Percentiles rank a stretch among this genome's conserved stretches.
Conservation (phyloP, 2,113 vertebrate genomes). For the Gopherus evgoodei region DNA sequence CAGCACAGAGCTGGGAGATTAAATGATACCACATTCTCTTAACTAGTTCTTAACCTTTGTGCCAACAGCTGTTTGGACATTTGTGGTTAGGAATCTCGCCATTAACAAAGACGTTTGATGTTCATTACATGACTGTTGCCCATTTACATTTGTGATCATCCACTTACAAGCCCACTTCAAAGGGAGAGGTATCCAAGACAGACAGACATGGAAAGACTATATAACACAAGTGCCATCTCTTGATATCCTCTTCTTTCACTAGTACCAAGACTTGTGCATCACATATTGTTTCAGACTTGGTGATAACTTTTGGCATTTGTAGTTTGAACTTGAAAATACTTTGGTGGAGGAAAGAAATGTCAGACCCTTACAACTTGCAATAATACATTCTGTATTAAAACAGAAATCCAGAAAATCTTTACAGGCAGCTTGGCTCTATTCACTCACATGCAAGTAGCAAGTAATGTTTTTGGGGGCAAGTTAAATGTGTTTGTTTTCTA, state of each 20-base stretch:
- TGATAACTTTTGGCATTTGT: not conserved
- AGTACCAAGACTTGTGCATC: not conserved
- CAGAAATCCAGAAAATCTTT: not conserved
- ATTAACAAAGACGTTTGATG: not conserved
- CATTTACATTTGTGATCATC: not conserved
- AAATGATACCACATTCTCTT: constrained; percentile 15
- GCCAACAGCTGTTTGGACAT: constrained; percentile 47
- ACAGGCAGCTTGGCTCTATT: not conserved
- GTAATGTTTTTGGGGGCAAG: not conserved
- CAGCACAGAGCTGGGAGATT: constrained; percentile 26
- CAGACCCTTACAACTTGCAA: not conserved
- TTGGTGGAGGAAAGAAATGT: not conserved
- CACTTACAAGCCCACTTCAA: not conserved
- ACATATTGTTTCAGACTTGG: not conserved
- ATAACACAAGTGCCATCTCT: not conserved
- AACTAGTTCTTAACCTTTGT: not conserved
- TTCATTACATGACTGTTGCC: not conserved
- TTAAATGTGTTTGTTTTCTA: not conserved
- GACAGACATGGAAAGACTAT: not conserved
- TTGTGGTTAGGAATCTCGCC: not conserved
- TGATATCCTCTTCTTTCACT: not conserved
- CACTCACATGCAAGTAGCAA: not conserved
- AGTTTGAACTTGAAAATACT: not conserved
- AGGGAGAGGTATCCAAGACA: not conserved
- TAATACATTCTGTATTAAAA: not conserved